These are phyloP conservation scores for Euura saliciscinereae DNA, from an alignment of 1,140 invertebrate genomes.

Conservation along the genomic window DNA sequence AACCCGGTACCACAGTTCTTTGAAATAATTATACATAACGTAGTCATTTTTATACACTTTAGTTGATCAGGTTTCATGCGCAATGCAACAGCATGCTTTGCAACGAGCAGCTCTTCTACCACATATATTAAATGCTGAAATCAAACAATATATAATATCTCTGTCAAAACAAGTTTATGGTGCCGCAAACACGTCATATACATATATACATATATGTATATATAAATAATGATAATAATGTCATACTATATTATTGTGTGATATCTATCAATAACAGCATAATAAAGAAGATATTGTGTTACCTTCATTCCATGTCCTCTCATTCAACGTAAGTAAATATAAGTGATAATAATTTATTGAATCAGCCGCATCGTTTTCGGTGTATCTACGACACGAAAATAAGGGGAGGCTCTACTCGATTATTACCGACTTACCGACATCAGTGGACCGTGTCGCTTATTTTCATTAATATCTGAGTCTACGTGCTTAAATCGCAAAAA, in stretches of 20 bases:
- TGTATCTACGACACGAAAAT: too few species aligned
- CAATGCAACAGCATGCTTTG: constrained; percentile 19
- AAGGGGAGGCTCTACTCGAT: too few species aligned
- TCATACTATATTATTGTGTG: constrained; percentile 41
- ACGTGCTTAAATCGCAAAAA: too few species aligned
- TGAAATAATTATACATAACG: neutral
- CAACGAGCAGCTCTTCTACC: constrained; percentile 24
- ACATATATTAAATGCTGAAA: constrained; percentile 8
- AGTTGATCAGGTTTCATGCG: constrained; percentile 23
- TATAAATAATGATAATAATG: neutral
- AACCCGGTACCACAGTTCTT: neutral
- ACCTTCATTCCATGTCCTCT: too few species aligned
- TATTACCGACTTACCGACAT: too few species aligned
- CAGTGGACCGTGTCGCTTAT: too few species aligned
- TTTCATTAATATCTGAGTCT: too few species aligned
- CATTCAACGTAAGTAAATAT: too few species aligned
- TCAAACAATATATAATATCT: neutral
- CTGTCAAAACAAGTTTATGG: neutral
- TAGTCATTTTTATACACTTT: constrained; percentile 42
- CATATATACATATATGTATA: neutral
- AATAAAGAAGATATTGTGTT: constrained; percentile 41
- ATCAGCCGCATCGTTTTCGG: too few species aligned
- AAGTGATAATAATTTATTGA: too few species aligned
- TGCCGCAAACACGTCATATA: neutral
- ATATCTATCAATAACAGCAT: constrained; percentile 43